A percentile compares a stretch with the other conserved stretches of the same genome.
phyloP scores from a whole-genome alignment of 2,888 invertebrate species.

The Conchocele bisecta region DNA sequence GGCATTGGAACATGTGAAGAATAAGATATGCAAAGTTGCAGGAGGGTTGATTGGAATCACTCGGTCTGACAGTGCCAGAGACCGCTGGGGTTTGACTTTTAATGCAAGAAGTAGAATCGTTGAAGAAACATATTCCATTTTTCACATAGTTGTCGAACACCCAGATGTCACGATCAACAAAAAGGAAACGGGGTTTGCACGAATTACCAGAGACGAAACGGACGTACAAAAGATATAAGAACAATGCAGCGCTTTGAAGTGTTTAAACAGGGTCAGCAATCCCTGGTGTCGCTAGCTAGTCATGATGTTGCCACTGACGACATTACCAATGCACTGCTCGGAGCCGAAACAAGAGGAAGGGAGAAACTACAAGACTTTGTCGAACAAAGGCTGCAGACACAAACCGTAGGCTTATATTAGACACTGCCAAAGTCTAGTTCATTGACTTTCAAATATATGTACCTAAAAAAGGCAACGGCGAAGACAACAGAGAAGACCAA shows the following conservation, averaged over 20 bases:
- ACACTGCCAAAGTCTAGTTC: no score
- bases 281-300: neutral
- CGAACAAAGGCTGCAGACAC: no score
- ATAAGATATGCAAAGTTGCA: slow-evolving; percentile 18
- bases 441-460: no score
- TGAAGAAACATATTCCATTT: neutral
- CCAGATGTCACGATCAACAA: neutral
- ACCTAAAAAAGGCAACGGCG: no score
- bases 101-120: neutral
- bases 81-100: slow-evolving; percentile 18
- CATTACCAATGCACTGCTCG: no score
- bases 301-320: neutral
- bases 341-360: no score
- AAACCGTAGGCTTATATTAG: no score
- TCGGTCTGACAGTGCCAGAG: slow-evolving; percentile 16
- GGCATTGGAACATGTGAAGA: slow-evolving; percentile 23
- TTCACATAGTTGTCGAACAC: neutral
- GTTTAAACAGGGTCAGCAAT: neutral
- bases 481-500: no score
- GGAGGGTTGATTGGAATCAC: slow-evolving; percentile 34
- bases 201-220: neutral
- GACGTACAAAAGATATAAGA: neutral
- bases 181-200: neutral
- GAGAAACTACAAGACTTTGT: no score
- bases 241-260: neutral